A percentile compares a stretch with the other conserved stretches of the same genome.
Conservation (phyloP, 2,797 vertebrate species). For the Argentina silus region DNA sequence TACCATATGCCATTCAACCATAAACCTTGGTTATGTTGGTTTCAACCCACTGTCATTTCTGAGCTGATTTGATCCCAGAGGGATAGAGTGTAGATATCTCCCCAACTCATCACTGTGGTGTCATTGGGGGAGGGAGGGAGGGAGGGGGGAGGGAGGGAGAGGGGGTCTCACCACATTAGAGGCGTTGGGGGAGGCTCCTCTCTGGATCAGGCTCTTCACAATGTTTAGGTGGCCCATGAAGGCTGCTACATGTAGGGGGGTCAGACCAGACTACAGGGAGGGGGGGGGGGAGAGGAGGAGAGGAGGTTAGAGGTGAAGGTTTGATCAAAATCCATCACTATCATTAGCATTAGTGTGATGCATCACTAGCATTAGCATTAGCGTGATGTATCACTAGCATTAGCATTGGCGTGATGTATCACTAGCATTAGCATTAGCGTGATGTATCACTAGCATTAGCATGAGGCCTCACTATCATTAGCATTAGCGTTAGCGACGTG, state of each 20-base stretch:
- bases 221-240: conserved; percentile 97
- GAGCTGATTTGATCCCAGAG: too few relatives aligned
- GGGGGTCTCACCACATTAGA: conserved; percentile 92
- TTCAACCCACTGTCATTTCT: too few relatives aligned
- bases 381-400: too few relatives aligned
- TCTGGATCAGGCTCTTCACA: conserved; percentile 89
- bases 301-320: background rate
- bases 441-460: too few relatives aligned
- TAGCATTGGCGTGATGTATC: too few relatives aligned
- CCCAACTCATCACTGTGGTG: too few relatives aligned
- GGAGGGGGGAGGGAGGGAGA: background rate
- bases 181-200: conserved; percentile 94
- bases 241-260: conserved; percentile 93
- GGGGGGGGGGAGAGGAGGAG: background rate
- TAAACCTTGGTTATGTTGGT: background rate
- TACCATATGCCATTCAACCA: background rate
- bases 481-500: conserved; percentile 24
- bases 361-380: too few relatives aligned
- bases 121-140: background rate
- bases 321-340: background rate
- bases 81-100: too few relatives aligned
- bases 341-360: too few relatives aligned
- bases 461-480: background rate
- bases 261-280: conserved; percentile 87
- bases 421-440: too few relatives aligned